Conservation (phyloP, 2,888 invertebrate genomes). For the Pteria penguin region DNA sequence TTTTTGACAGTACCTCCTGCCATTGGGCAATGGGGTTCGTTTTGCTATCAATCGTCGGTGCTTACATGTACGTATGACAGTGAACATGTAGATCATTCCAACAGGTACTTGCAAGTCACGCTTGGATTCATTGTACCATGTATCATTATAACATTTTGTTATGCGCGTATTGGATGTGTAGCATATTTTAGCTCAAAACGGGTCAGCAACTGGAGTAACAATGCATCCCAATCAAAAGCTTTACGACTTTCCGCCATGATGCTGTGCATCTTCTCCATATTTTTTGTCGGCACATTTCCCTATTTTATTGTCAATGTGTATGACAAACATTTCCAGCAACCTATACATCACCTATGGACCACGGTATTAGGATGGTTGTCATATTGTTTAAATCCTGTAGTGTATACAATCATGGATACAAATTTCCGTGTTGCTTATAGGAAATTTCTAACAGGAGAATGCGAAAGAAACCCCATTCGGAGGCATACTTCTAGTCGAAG, state of each 20-base stretch:
- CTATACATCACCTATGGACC: constrained; percentile 69
- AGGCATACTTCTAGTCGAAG: not conserved
- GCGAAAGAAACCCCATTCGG: constrained; percentile 57
- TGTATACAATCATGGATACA: constrained; percentile 71
- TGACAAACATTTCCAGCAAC: constrained; percentile 58
- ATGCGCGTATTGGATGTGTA: constrained; percentile 68
- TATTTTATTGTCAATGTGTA: constrained; percentile 68
- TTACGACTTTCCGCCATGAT: constrained; percentile 71
- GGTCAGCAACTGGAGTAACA: constrained; percentile 60
- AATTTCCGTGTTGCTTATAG: constrained; percentile 70
- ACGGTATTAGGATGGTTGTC: constrained; percentile 69
- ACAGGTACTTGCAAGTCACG: constrained; percentile 66
- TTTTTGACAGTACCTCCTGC: constrained; percentile 64
- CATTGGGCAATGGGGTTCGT: constrained; percentile 65
- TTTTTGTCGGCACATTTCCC: constrained; percentile 69
- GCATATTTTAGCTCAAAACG: constrained; percentile 63
- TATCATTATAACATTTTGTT: constrained; percentile 68
- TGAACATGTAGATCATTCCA: constrained; percentile 58
- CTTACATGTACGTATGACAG: constrained; percentile 63
- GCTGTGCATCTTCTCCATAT: constrained; percentile 71
- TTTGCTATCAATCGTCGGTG: constrained; percentile 62
- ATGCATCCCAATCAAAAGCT: constrained; percentile 62
- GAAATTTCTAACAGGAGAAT: constrained; percentile 60
- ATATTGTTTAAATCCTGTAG: constrained; percentile 69
- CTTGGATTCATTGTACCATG: constrained; percentile 70